Percentiles rank a stretch among this genome's conserved stretches.
Evolutionary conservation across 2,888 invertebrate genomes (phyloP).

Genomic region (Cheiracanthium punctorium): DNA sequence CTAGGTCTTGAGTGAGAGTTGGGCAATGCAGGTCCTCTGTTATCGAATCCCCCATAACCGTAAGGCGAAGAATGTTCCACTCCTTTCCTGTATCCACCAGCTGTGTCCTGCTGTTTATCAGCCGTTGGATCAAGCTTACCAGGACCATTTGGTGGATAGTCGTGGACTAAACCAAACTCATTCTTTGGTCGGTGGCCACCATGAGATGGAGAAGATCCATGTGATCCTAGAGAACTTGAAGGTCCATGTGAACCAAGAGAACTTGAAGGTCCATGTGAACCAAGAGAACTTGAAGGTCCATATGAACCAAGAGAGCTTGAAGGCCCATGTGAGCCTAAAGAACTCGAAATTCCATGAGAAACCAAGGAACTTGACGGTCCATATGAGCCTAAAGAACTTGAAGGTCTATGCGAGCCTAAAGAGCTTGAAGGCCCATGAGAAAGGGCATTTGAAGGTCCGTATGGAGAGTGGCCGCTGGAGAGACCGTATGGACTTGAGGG

Average conservation of each 20-base stretch:
- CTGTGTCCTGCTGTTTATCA: not conserved
- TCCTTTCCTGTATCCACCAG: conserved; percentile 32
- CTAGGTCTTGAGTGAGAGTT: conserved; percentile 19
- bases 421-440: not conserved
- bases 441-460: not conserved
- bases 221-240: not conserved
- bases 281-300: not conserved
- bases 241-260: not conserved
- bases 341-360: not conserved
- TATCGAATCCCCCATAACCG: conserved; percentile 45
- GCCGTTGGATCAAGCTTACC: conserved; percentile 34
- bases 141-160: conserved; percentile 44
- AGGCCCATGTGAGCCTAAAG: not conserved
- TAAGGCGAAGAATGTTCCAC: conserved; percentile 38
- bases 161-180: conserved; percentile 48
- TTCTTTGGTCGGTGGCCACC: not conserved
- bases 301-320: not conserved
- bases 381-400: not conserved
- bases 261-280: not conserved
- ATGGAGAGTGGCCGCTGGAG: not conserved
- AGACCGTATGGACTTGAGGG: not conserved
- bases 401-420: not conserved
- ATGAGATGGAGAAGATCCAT: too few species aligned
- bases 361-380: not conserved
- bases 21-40: conserved; percentile 47